A percentile compares a stretch with the other conserved stretches of the same genome.
phyloP scores from a whole-genome alignment of 2,888 invertebrate genomes.

The Elaeidobius kamerunicus region DNA sequence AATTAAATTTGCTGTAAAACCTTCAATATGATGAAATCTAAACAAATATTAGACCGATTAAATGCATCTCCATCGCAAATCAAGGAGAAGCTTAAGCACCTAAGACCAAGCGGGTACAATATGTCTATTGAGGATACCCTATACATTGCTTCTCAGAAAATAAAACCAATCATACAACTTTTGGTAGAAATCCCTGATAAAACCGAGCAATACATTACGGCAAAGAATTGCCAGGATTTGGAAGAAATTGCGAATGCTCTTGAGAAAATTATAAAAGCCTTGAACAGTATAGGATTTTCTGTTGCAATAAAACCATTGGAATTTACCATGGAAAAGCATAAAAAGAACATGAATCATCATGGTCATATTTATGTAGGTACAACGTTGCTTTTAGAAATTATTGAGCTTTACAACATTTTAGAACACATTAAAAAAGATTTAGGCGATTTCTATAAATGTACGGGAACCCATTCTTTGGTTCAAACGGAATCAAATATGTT shows the following conservation, averaged over 20 bases:
- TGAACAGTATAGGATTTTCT: slow-evolving; percentile 10
- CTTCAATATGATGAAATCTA: slow-evolving; percentile 3
- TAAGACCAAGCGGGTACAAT: slow-evolving; percentile 10
- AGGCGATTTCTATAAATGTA: slow-evolving; percentile 11
- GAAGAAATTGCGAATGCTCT: slow-evolving; percentile 8
- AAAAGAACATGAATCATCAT: slow-evolving; percentile 28
- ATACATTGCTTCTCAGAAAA: slow-evolving; percentile 15
- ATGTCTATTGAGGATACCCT: slow-evolving; percentile 20
- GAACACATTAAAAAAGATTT: slow-evolving; percentile 30
- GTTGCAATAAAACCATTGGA: slow-evolving; percentile 1
- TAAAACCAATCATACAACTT: slow-evolving; percentile 20
- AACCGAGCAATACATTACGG: slow-evolving; percentile 11
- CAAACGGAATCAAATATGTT: slow-evolving; percentile 20
- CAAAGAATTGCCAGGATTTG: slow-evolving; percentile 12
- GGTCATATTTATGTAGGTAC: slow-evolving; percentile 34
- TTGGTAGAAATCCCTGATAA: slow-evolving; percentile 5
- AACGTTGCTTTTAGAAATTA: slow-evolving; percentile 31
- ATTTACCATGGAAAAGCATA: slow-evolving; percentile 28
- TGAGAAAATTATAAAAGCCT: slow-evolving; percentile 3
- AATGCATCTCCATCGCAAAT: slow-evolving; percentile 13
- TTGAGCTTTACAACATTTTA: slow-evolving; percentile 33
- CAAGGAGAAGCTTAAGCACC: slow-evolving; percentile 8
- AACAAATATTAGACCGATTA: slow-evolving; percentile 3
- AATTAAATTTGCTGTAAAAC: slow-evolving; percentile 18
- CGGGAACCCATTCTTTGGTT: slow-evolving; percentile 17